Percentiles rank a stretch among this genome's conserved stretches.
phyloP scores from a whole-genome alignment of 2,797 vertebrate genomes.

The Lagodon rhomboides region DNA sequence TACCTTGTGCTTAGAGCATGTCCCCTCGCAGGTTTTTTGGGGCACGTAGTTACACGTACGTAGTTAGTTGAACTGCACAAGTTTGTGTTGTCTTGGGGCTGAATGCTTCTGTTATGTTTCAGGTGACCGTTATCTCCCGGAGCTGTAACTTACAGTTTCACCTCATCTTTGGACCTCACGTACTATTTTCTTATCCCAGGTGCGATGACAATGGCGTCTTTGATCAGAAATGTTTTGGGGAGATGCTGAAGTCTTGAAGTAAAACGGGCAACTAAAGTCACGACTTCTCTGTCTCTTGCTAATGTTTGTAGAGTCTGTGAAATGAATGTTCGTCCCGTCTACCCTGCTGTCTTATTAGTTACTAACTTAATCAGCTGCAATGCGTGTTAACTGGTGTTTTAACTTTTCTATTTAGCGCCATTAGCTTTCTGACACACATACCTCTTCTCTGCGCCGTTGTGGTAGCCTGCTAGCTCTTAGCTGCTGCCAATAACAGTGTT shows the following conservation, averaged over 20 bases:
- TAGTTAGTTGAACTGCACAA: background rate
- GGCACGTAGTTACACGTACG: too few relatives aligned
- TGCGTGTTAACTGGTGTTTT: background rate
- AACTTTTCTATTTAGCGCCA: background rate
- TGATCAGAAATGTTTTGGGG: background rate
- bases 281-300: background rate
- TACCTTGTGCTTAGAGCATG: conserved; percentile 7
- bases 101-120: background rate
- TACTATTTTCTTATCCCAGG: background rate
- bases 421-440: background rate
- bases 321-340: accelerated
- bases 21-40: too few relatives aligned
- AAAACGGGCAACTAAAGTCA: background rate
- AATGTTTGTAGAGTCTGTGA: background rate
- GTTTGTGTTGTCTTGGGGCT: background rate
- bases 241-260: background rate
- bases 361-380: accelerated
- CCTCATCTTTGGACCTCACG: background rate
- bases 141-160: background rate
- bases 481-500: background rate
- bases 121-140: conserved; percentile 16
- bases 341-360: accelerated
- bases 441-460: background rate
- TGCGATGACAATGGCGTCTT: too few relatives aligned
- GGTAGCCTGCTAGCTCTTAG: conserved; percentile 16